Evolutionary conservation across 2,888 invertebrate genomes (phyloP).

Genomic region (Vannuccia rotundouncinata): DNA sequence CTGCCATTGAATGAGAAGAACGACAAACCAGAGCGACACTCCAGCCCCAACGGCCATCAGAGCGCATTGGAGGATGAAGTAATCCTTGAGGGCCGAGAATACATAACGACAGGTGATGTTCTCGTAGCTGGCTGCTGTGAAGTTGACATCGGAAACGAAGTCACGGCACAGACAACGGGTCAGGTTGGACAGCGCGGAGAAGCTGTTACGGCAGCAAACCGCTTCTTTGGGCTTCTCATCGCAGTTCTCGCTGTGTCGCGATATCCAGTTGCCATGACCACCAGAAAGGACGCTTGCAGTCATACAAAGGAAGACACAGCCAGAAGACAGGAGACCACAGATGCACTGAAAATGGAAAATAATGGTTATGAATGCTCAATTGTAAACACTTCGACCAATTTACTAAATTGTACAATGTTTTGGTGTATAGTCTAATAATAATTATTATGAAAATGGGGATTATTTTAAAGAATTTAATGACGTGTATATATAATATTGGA

Average conservation of each 20-base stretch:
- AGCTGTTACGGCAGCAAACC: background rate
- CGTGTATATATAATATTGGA: too few species aligned
- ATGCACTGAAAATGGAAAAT: background rate
- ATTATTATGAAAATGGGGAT: too few species aligned
- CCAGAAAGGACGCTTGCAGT: background rate
- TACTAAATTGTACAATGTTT: too few species aligned
- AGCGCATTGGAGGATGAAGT: background rate
- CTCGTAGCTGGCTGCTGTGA: background rate
- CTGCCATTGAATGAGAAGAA: background rate
- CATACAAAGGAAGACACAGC: constrained; percentile 13
- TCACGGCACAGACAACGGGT: background rate
- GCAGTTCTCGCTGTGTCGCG: background rate
- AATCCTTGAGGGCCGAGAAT: constrained; percentile 4
- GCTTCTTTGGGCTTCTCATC: background rate
- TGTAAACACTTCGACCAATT: too few species aligned
- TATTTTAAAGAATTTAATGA: too few species aligned
- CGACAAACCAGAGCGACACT: constrained; percentile 10
- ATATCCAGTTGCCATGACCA: constrained; percentile 1
- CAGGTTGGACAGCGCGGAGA: background rate
- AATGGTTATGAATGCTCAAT: too few species aligned
- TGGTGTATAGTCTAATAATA: too few species aligned
- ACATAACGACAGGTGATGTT: background rate
- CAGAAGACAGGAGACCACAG: background rate
- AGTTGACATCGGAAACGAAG: background rate
- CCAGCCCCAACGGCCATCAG: background rate